phyloP scores from a whole-genome alignment of 2,797 vertebrate genomes.

The Leptatherina wallacei region DNA sequence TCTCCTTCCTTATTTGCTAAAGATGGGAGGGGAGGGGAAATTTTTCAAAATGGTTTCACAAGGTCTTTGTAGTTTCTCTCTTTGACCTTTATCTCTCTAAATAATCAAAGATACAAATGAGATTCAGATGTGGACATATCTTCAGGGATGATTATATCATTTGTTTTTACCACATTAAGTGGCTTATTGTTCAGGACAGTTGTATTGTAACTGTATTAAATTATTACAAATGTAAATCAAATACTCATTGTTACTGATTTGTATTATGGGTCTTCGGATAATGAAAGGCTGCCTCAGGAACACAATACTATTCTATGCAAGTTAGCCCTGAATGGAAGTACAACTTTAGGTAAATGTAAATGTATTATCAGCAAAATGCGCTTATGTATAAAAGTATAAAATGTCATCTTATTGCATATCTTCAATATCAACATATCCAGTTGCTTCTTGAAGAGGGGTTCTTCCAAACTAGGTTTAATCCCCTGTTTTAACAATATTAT shows the following conservation, averaged over 20 bases:
- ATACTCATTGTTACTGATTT: not conserved
- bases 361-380: not conserved
- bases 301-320: not conserved
- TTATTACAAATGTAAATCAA: not conserved
- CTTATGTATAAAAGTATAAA: not conserved
- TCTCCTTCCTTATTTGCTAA: slow-evolving; percentile 51
- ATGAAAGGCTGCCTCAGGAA: not conserved
- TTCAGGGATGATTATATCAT: not conserved
- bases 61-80: too few species aligned
- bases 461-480: too few species aligned
- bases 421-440: not conserved
- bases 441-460: not conserved
- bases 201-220: not conserved
- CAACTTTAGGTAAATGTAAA: not conserved
- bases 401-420: not conserved
- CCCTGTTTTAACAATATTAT: too few species aligned
- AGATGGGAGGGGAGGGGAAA: slow-evolving; percentile 47
- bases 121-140: not conserved
- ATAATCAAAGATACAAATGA: not conserved
- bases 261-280: not conserved
- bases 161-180: not conserved
- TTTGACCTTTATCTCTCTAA: too few species aligned
- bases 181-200: not conserved
- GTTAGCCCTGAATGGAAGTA: not conserved
- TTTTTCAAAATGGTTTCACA: slow-evolving; percentile 45